Evolutionary conservation across 2,113 vertebrate species (phyloP).

Genomic region (Pseudolaguvia tuberculata): DNA sequence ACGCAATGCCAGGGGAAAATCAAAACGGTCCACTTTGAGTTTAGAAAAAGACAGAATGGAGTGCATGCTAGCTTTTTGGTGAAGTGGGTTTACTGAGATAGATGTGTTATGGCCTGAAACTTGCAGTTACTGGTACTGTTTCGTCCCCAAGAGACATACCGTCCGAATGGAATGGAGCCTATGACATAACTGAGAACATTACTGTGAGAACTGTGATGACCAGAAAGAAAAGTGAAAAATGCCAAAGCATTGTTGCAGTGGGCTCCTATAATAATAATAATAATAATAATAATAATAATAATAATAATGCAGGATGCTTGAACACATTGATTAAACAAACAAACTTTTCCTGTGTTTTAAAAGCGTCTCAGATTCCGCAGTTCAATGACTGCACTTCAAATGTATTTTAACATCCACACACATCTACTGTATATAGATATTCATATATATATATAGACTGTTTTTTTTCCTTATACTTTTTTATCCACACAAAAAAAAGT

Average conservation of each 20-base stretch:
- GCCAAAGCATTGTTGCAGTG: slow-evolving; percentile 47
- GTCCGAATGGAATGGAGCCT: slow-evolving; percentile 49
- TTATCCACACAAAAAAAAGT: slow-evolving; percentile 70
- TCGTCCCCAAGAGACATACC: slow-evolving; percentile 31
- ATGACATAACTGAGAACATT: slow-evolving; percentile 43
- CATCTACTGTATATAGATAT: slow-evolving; percentile 60
- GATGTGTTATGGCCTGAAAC: slow-evolving; percentile 43
- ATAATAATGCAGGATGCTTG: slow-evolving; percentile 57
- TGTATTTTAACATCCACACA: slow-evolving; percentile 62
- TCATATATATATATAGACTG: slow-evolving; percentile 71
- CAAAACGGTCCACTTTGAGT: slow-evolving; percentile 54
- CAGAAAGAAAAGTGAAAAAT: slow-evolving; percentile 50
- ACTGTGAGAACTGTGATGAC: slow-evolving; percentile 45
- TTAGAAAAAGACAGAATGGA: slow-evolving; percentile 41
- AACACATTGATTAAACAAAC: slow-evolving; percentile 62
- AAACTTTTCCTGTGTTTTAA: slow-evolving; percentile 55
- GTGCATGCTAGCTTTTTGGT: slow-evolving; percentile 59
- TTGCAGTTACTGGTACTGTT: slow-evolving; percentile 60
- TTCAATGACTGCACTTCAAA: slow-evolving; percentile 61
- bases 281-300: slow-evolving; percentile 58
- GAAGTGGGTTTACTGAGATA: slow-evolving; percentile 52
- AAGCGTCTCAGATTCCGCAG: slow-evolving; percentile 62
- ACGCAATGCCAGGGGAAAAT: slow-evolving; percentile 47
- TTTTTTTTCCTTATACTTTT: slow-evolving; percentile 60
- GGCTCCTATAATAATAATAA: slow-evolving; percentile 58